Conservation (phyloP, 2,888 invertebrate species). For the Lathronympha strigana region DNA sequence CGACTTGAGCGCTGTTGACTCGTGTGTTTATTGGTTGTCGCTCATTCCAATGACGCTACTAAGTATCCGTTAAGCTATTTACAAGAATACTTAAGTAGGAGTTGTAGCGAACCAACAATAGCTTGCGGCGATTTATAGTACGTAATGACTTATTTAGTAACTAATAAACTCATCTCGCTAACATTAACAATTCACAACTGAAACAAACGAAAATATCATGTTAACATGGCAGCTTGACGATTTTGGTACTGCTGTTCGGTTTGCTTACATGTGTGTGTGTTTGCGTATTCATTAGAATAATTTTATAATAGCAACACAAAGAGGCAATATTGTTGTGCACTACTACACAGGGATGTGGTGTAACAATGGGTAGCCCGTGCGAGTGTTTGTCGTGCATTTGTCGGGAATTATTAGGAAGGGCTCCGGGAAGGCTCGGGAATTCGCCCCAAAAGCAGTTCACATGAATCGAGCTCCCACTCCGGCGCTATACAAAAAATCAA, state of each 20-base stretch:
- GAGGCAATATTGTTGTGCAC: slow-evolving; percentile 75
- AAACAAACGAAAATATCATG: slow-evolving; percentile 31
- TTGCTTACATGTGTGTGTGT: slow-evolving; percentile 47
- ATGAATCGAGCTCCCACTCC: slow-evolving; percentile 82
- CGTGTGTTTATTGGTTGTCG: slow-evolving; percentile 78
- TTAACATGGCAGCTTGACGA: slow-evolving; percentile 22
- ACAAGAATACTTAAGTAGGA: slow-evolving; percentile 66
- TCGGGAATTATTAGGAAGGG: slow-evolving; percentile 83
- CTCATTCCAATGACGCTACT: slow-evolving; percentile 60
- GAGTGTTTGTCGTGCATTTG: slow-evolving; percentile 83
- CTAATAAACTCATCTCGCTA: slow-evolving; percentile 27
- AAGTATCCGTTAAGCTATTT: slow-evolving; percentile 78
- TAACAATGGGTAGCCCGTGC: slow-evolving; percentile 80
- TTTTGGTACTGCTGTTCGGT: slow-evolving; percentile 22
- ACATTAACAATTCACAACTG: slow-evolving; percentile 11
- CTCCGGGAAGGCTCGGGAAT: slow-evolving; percentile 83
- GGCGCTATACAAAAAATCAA: slow-evolving; percentile 81
- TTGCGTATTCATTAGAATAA: slow-evolving; percentile 67
- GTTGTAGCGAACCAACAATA: slow-evolving; percentile 51
- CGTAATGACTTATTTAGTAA: slow-evolving; percentile 36
- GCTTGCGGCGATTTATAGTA: slow-evolving; percentile 22
- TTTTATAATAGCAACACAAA: slow-evolving; percentile 64
- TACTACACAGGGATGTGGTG: slow-evolving; percentile 69
- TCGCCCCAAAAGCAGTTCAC: slow-evolving; percentile 84
- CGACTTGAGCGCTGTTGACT: slow-evolving; percentile 79